phyloP scores from a whole-genome alignment of 2,113 vertebrate species.

The Heteronetta atricapilla region DNA sequence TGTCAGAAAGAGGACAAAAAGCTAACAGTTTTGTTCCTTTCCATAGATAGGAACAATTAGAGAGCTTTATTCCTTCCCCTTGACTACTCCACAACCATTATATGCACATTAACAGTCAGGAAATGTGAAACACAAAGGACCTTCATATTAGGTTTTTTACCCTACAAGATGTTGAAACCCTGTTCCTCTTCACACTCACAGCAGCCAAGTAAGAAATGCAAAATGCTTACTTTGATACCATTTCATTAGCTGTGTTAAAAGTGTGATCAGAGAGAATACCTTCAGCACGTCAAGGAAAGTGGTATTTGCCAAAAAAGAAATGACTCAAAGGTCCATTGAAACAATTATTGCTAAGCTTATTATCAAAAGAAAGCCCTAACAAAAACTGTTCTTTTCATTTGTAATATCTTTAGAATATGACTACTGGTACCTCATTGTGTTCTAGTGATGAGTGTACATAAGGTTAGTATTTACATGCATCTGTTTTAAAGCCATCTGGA shows the following conservation, averaged over 20 bases:
- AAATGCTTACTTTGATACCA: not conserved
- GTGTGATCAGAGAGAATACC: not conserved
- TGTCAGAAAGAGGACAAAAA: not conserved
- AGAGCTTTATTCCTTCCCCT: not conserved
- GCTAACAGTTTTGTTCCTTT: not conserved
- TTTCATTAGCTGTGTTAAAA: not conserved
- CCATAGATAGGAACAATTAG: not conserved
- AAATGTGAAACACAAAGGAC: not conserved
- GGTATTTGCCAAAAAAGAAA: not conserved
- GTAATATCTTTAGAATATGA: not conserved
- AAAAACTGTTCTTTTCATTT: not conserved
- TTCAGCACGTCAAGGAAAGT: not conserved
- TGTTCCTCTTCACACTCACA: not conserved
- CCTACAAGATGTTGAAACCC: not conserved
- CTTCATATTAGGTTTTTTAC: not conserved
- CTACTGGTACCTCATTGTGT: not conserved
- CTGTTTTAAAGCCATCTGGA: not conserved
- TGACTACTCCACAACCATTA: not conserved
- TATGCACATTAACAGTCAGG: not conserved
- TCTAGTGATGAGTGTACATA: not conserved
- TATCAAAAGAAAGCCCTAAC: not conserved
- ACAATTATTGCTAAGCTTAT: not conserved
- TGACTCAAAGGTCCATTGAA: not conserved
- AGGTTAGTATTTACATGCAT: not conserved
- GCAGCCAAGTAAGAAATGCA: not conserved